Percentiles rank a stretch among this genome's conserved stretches.
These are phyloP conservation scores for Eulemur mongoz DNA, from an alignment of 2,797 vertebrate species.

Conservation along the genomic window DNA sequence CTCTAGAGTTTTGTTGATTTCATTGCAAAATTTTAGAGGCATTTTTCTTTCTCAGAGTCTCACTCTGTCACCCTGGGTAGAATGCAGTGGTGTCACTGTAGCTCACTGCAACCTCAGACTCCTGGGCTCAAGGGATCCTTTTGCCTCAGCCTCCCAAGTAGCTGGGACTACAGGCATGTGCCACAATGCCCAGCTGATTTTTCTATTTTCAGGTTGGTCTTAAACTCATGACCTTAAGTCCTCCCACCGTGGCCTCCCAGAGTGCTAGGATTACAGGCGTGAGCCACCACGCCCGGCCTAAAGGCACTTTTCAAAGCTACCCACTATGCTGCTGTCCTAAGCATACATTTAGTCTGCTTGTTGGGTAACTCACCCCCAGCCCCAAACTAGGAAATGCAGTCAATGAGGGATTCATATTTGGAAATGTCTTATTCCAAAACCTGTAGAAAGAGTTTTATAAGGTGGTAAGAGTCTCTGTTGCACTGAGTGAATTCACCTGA, in stretches of 20 bases:
- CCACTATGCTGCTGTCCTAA: not conserved
- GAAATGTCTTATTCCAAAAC: not conserved
- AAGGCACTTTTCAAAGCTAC: not conserved
- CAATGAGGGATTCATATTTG: not conserved
- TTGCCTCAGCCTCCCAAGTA: no score
- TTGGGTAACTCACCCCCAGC: not conserved
- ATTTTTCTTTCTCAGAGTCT: not conserved
- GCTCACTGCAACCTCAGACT: no score
- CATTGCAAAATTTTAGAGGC: not conserved
- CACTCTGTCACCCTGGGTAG: no score
- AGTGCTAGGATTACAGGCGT: no score
- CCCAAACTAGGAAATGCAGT: not conserved
- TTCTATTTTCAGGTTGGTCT: no score
- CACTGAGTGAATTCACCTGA: constrained; percentile 81
- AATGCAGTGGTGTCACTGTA: no score
- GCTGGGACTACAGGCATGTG: no score
- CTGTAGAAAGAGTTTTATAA: not conserved
- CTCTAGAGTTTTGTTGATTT: not conserved
- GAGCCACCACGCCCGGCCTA: not conserved
- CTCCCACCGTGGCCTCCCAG: no score
- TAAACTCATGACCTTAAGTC: no score
- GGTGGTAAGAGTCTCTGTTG: not conserved
- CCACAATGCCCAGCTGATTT: no score
- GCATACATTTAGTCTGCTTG: not conserved
- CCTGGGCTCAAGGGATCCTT: no score